Conservation (phyloP, 2,797 vertebrate genomes). For the Sebastes steindachneri region DNA sequence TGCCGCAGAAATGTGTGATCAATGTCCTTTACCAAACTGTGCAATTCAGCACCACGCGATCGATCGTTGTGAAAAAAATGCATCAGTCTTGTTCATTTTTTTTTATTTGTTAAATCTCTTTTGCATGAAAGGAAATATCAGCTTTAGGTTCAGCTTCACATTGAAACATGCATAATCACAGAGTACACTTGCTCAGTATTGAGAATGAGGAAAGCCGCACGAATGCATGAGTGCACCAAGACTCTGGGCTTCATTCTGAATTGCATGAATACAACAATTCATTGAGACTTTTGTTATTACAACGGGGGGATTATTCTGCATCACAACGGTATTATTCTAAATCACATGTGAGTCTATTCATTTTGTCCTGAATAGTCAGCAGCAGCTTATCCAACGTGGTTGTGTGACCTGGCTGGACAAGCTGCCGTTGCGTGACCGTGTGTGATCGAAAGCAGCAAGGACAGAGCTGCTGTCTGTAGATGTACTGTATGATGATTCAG, state of each 20-base stretch:
- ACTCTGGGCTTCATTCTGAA: background rate
- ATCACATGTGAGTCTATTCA: slow-evolving; percentile 43
- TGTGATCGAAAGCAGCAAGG: slow-evolving; percentile 8
- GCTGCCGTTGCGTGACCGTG: background rate
- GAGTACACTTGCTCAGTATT: background rate
- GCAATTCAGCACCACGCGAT: background rate
- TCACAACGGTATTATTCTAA: slow-evolving; percentile 25
- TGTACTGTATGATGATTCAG: background rate
- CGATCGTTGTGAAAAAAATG: background rate
- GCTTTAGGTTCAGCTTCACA: background rate
- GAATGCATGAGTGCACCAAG: background rate
- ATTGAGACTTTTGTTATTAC: slow-evolving; percentile 15
- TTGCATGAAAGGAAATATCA: background rate
- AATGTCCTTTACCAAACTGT: background rate
- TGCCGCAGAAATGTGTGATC: background rate
- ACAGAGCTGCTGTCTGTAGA: background rate
- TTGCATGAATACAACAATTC: background rate
- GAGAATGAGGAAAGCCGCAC: background rate
- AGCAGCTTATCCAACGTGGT: slow-evolving; percentile 27
- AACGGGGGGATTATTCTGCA: slow-evolving; percentile 37
- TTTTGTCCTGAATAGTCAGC: slow-evolving; percentile 25
- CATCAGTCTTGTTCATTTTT: background rate
- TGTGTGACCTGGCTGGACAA: background rate
- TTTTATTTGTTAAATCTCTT: background rate
- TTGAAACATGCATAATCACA: background rate